Percentiles rank a stretch among this genome's conserved stretches.
Conservation (phyloP, 2,113 vertebrate species). For the Arothron firmamentum region DNA sequence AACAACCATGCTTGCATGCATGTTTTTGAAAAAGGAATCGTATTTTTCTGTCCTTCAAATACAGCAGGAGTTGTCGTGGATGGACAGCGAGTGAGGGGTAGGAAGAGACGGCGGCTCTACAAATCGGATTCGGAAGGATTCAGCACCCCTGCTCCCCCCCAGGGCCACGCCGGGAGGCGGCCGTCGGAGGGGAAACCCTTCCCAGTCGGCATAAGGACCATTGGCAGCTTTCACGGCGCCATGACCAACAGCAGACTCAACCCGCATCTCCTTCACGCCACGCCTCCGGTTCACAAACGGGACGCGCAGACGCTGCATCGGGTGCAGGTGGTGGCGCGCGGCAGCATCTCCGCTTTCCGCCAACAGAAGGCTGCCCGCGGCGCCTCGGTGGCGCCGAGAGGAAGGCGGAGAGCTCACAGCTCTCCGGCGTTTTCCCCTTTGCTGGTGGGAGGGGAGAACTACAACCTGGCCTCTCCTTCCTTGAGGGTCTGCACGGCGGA, state of each 20-base stretch:
- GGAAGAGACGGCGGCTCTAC: slow-evolving; percentile 74
- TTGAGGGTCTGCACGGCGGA: slow-evolving; percentile 52
- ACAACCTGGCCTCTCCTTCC: slow-evolving; percentile 66
- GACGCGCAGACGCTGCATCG: slow-evolving; percentile 33
- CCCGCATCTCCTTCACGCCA: slow-evolving; percentile 43
- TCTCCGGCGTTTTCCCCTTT: slow-evolving; percentile 63
- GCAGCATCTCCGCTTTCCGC: slow-evolving; percentile 45
- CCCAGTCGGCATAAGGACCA: slow-evolving; percentile 55
- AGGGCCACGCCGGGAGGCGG: slow-evolving; percentile 35
- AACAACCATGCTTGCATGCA: neutral
- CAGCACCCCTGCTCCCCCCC: slow-evolving; percentile 23
- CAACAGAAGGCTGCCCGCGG: slow-evolving; percentile 50
- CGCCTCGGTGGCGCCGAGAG: slow-evolving; percentile 34
- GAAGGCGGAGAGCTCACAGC: slow-evolving; percentile 63
- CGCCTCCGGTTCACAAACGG: slow-evolving; percentile 21
- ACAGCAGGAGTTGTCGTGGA: slow-evolving; percentile 36
- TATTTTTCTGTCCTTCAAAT: slow-evolving; percentile 2
- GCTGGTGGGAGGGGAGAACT: slow-evolving; percentile 71
- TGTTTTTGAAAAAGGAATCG: neutral
- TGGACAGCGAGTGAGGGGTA: slow-evolving; percentile 34
- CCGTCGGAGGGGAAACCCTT: slow-evolving; percentile 62
- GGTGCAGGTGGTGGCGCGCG: slow-evolving; percentile 36
- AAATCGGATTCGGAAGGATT: slow-evolving; percentile 72
- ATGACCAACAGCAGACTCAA: slow-evolving; percentile 57
- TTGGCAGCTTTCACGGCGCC: slow-evolving; percentile 65